Conservation (phyloP, 2,113 vertebrate species). For the Budorcas taxicolor region DNA sequence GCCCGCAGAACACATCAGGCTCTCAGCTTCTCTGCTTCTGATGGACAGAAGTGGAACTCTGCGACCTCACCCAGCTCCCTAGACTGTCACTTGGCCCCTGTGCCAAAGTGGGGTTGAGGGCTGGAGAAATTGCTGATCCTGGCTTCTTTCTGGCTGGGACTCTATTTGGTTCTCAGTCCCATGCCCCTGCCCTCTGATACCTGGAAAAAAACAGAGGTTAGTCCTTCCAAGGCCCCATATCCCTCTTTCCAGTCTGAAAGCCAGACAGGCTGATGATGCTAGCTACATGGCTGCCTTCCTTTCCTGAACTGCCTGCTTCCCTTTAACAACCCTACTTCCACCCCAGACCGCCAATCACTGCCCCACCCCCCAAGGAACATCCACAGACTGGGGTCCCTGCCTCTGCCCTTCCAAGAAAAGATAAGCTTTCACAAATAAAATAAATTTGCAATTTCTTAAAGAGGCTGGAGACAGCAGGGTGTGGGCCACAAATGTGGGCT, state of each 20-base stretch:
- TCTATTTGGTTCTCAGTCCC: background rate
- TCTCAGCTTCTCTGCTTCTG: background rate
- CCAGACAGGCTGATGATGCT: rapidly evolving
- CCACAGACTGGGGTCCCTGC: background rate
- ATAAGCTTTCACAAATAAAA: background rate
- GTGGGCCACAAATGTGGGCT: rapidly evolving
- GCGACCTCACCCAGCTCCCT: no score
- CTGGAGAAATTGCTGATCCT: background rate
- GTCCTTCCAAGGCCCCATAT: background rate
- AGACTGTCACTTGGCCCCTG: background rate
- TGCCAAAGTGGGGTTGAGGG: background rate
- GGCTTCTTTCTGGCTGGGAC: no score
- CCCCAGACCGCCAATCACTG: background rate
- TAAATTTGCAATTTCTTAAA: background rate
- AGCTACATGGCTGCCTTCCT: background rate
- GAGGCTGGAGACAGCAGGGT: background rate
- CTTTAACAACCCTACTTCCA: background rate
- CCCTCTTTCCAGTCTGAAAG: background rate
- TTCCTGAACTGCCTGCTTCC: background rate
- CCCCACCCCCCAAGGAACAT: background rate
- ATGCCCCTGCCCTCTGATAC: background rate
- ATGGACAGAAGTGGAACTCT: background rate
- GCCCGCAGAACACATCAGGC: background rate
- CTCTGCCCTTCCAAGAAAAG: background rate
- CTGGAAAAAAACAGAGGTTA: background rate